Percentiles rank a stretch among this genome's conserved stretches.
Conservation (phyloP, 2,797 vertebrate species). For the Anolis apletophallus region DNA sequence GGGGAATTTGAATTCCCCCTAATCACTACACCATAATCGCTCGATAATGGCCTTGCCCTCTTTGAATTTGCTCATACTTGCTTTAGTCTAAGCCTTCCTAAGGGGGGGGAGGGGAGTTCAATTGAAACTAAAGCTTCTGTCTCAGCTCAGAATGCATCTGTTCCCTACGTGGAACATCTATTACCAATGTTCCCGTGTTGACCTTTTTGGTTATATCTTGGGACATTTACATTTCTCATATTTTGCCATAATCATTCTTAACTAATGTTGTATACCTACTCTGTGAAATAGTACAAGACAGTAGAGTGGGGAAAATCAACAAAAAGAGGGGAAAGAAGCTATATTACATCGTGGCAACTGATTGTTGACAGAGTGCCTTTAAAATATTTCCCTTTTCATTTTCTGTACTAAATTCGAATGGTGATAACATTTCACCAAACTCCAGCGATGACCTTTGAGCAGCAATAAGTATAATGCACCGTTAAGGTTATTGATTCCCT, state of each 20-base stretch:
- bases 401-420: background rate
- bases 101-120: background rate
- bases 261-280: no score
- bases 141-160: background rate
- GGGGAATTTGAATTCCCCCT: no score
- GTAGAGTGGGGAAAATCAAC: no score
- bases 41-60: no score
- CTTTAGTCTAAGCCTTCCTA: background rate
- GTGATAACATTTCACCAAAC: background rate
- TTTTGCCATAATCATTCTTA: background rate
- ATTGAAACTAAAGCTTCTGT: background rate
- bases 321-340: no score
- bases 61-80: background rate
- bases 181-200: background rate
- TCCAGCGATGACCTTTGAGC: background rate
- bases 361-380: background rate
- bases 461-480: background rate
- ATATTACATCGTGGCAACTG: background rate
- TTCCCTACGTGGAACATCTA: background rate
- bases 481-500: background rate
- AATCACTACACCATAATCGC: no score
- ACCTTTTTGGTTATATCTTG: background rate
- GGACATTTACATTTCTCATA: background rate
- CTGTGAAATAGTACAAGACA: no score
- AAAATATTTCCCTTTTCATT: background rate